A percentile compares a stretch with the other conserved stretches of the same genome.
phyloP scores from a whole-genome alignment of 2,113 vertebrate species.

The Rhodinocichla rosea region DNA sequence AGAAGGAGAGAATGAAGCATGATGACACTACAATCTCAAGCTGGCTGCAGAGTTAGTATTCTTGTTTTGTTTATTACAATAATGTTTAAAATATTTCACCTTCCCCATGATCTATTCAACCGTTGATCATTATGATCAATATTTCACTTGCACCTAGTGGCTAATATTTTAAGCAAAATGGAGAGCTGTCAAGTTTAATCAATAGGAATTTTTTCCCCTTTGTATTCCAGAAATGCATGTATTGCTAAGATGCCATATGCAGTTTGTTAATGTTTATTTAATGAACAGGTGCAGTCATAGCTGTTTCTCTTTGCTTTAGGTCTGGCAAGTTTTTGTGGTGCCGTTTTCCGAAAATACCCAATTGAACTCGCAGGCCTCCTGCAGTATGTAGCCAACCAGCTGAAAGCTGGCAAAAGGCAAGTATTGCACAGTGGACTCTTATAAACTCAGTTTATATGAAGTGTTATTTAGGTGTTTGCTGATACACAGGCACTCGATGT shows the following conservation, averaged over 20 bases:
- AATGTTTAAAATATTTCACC: background rate
- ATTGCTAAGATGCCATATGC: background rate
- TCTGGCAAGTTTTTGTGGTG: slow-evolving; percentile 94
- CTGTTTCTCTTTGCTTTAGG: slow-evolving; percentile 65
- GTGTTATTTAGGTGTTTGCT: background rate
- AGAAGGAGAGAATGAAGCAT: slow-evolving; percentile 99
- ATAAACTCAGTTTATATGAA: background rate
- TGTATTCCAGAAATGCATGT: background rate
- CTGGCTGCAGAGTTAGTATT: slow-evolving; percentile 94
- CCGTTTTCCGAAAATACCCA: slow-evolving; percentile 97
- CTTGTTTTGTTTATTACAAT: background rate
- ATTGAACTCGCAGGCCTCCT: slow-evolving; percentile 97
- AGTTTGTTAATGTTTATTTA: background rate
- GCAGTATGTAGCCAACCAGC: slow-evolving; percentile 97
- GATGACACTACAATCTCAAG: slow-evolving; percentile 97
- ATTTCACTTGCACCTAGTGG: background rate
- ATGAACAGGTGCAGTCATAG: background rate
- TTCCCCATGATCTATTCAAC: background rate
- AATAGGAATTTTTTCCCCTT: background rate
- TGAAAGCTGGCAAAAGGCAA: slow-evolving; percentile 97
- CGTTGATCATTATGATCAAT: background rate
- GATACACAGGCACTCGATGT: accelerated
- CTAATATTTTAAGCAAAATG: background rate
- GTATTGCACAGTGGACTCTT: background rate
- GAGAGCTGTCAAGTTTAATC: background rate